A percentile compares a stretch with the other conserved stretches of the same genome.
Evolutionary conservation across 1,140 invertebrate genomes (phyloP).

Genomic region (Drosophila rufa): DNA sequence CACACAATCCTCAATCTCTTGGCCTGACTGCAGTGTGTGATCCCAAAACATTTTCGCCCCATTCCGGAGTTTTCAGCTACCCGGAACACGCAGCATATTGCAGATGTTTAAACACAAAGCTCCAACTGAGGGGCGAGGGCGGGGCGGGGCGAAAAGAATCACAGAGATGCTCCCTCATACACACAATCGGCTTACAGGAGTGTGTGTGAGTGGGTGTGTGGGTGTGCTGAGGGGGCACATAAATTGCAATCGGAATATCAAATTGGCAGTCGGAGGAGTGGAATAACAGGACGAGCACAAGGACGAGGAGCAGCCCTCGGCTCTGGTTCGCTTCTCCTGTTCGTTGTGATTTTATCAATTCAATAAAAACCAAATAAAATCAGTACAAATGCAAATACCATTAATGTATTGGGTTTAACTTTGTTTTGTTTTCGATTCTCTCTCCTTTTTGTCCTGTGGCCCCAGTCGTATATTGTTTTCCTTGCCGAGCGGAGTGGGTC

Average conservation of each 20-base stretch:
- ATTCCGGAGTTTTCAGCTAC: slow-evolving; percentile 25
- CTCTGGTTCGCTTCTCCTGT: slow-evolving; percentile 37
- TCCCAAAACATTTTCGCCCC: slow-evolving; percentile 45
- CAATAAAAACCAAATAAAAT: slow-evolving; percentile 85
- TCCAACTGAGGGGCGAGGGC: neutral
- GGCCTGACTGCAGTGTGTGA: slow-evolving; percentile 66
- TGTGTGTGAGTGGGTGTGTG: slow-evolving; percentile 1
- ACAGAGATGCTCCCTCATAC: slow-evolving; percentile 52
- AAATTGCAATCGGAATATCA: slow-evolving; percentile 84
- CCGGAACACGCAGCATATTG: slow-evolving; percentile 72
- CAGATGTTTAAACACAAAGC: slow-evolving; percentile 76
- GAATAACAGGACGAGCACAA: slow-evolving; percentile 41
- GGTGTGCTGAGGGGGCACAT: slow-evolving; percentile 54
- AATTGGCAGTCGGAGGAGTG: slow-evolving; percentile 65
- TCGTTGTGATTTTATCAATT: slow-evolving; percentile 84
- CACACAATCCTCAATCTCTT: slow-evolving; percentile 1
- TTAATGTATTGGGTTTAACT: slow-evolving; percentile 84
- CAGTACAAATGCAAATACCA: slow-evolving; percentile 84
- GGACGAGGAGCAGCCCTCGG: slow-evolving; percentile 35
- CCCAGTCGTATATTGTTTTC: slow-evolving; percentile 34
- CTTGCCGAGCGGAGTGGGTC: slow-evolving; percentile 16
- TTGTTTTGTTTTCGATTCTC: slow-evolving; percentile 77
- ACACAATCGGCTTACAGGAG: slow-evolving; percentile 37
- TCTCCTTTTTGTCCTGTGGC: slow-evolving; percentile 36
- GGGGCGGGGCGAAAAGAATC: slow-evolving; percentile 59